phyloP scores from a whole-genome alignment of 2,797 vertebrate genomes.

The Mormyrus proboscirostris region DNA sequence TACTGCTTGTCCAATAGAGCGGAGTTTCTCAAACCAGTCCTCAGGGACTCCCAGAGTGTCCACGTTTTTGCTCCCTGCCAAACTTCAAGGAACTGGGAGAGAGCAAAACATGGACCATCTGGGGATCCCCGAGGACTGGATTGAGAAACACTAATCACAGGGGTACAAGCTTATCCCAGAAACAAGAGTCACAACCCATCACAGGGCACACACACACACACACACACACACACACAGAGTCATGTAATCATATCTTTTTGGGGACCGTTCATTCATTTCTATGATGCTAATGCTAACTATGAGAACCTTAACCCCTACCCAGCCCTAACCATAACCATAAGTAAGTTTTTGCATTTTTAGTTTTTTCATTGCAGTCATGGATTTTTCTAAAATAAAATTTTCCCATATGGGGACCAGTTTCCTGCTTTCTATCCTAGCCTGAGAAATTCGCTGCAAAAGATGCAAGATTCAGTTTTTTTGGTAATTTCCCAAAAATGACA shows the following conservation, averaged over 20 bases:
- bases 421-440: not conserved
- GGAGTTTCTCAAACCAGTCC: not conserved
- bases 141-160: not conserved
- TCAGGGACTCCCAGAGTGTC: not conserved
- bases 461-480: conserved; percentile 8
- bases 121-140: not conserved
- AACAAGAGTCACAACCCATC: not conserved
- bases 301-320: too few relatives aligned
- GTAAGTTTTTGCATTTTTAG: too few relatives aligned
- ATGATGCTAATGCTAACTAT: too few relatives aligned
- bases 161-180: not conserved
- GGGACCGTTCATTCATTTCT: too few relatives aligned
- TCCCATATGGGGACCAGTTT: too few relatives aligned
- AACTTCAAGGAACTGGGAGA: not conserved
- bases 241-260: too few relatives aligned
- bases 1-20: not conserved
- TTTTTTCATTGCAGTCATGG: too few relatives aligned
- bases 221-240: not conserved
- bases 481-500: conserved; percentile 6
- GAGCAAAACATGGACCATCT: not conserved
- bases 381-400: too few relatives aligned
- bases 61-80: not conserved
- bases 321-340: too few relatives aligned
- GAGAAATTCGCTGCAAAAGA: conserved; percentile 1
- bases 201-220: too few relatives aligned